Evolutionary conservation across 2,113 vertebrate species (phyloP).

Genomic region (Hydrolagus affinis): DNA sequence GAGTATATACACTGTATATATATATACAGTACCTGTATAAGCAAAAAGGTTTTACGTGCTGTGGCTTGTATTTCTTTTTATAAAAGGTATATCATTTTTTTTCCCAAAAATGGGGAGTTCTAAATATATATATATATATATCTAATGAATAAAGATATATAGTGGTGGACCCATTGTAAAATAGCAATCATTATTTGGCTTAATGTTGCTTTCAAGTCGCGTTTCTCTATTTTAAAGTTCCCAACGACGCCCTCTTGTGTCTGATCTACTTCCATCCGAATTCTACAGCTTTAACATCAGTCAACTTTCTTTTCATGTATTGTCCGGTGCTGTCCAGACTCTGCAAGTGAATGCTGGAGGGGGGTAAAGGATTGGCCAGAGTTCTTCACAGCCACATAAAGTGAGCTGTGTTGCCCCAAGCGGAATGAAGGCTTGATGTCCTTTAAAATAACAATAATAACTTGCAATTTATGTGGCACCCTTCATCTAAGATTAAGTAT

Average conservation of each 20-base stretch:
- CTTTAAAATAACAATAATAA: too few species aligned
- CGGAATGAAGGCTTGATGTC: too few species aligned
- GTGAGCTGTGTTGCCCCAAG: not conserved
- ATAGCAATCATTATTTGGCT: not conserved
- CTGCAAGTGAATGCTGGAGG: not conserved
- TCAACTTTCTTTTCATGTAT: not conserved
- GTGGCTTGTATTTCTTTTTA: not conserved
- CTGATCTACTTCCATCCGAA: not conserved
- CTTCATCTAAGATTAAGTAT: too few species aligned
- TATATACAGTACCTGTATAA: too few species aligned
- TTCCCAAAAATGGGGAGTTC: not conserved
- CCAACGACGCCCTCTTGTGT: slow-evolving; percentile 13
- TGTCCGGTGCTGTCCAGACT: too few species aligned
- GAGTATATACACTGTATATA: too few species aligned
- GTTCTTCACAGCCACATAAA: not conserved
- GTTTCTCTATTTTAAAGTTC: not conserved
- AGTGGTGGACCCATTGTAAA: not conserved
- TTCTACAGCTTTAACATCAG: not conserved
- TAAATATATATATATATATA: not conserved
- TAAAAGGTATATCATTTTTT: not conserved
- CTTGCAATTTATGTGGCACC: too few species aligned
- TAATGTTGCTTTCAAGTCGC: not conserved
- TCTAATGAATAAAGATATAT: too few species aligned
- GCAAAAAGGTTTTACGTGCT: too few species aligned
- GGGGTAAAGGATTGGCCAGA: not conserved